Evolutionary conservation across 2,888 invertebrate species (phyloP).

Genomic region (Thalpophila matura): DNA sequence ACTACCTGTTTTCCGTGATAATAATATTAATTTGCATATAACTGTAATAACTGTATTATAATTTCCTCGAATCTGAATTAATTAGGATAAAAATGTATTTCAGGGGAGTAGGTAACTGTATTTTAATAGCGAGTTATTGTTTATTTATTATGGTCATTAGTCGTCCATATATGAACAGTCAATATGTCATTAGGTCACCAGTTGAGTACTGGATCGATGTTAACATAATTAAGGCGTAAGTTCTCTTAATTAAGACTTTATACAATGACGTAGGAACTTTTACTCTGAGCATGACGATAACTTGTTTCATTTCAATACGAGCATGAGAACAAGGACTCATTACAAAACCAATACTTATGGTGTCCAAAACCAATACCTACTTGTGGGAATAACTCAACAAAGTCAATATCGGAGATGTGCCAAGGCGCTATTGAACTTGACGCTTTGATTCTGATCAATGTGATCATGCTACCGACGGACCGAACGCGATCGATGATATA

Average conservation of each 20-base stretch:
- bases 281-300: no score
- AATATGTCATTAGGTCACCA: slow-evolving; percentile 29
- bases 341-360: no score
- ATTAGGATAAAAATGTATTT: slow-evolving; percentile 43
- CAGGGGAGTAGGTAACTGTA: slow-evolving; percentile 30
- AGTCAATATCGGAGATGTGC: no score
- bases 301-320: no score
- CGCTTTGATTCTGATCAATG: no score
- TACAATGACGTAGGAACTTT: background rate
- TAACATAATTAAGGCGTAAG: background rate
- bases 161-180: slow-evolving; percentile 23
- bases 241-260: slow-evolving; percentile 32
- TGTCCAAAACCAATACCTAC: no score
- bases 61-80: slow-evolving; percentile 46
- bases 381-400: no score
- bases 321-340: no score
- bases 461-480: no score
- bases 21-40: slow-evolving; percentile 50
- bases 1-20: slow-evolving; percentile 56
- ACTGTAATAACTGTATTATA: slow-evolving; percentile 37
- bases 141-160: slow-evolving; percentile 30
- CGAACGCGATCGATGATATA: no score
- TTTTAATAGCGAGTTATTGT: slow-evolving; percentile 36
- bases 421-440: no score
- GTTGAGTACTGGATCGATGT: slow-evolving; percentile 25